These are phyloP conservation scores for Odocoileus hemionus DNA, from an alignment of 2,113 vertebrate species.

Conservation along the genomic window DNA sequence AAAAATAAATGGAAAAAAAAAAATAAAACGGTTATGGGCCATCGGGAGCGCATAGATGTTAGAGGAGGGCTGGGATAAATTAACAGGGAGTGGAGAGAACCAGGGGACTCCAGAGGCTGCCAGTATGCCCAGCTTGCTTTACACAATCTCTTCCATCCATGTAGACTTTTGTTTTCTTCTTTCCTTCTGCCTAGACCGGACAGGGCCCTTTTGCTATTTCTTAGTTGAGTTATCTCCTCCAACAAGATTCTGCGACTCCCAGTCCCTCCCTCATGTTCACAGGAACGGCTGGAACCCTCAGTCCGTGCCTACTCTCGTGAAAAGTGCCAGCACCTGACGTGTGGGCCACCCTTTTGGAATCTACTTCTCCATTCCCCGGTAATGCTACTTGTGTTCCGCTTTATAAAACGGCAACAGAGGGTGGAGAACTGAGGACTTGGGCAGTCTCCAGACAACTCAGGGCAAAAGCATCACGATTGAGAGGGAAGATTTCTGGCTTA, in stretches of 20 bases:
- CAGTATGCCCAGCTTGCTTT: background rate
- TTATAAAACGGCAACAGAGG: conserved; percentile 6
- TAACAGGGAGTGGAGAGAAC: background rate
- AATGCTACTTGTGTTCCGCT: background rate
- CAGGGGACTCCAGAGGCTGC: background rate
- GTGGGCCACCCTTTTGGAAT: background rate
- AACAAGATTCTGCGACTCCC: background rate
- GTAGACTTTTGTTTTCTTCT: background rate
- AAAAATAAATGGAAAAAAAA: no score
- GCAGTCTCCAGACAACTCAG: conserved; percentile 1
- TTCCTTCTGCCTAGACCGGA: background rate
- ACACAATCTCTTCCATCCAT: background rate
- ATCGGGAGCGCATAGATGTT: background rate
- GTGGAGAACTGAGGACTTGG: background rate
- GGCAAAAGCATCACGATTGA: background rate
- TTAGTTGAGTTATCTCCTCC: background rate
- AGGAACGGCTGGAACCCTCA: background rate
- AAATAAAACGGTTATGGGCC: background rate
- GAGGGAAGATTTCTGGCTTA: conserved; percentile 16
- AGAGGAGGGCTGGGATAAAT: background rate
- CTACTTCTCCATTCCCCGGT: background rate
- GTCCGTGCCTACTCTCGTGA: background rate
- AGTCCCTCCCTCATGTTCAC: background rate
- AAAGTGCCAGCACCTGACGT: background rate
- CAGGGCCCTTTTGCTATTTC: background rate